Evolutionary conservation across 2,113 vertebrate genomes (phyloP), one percentile per base, ranked within the genome.

Genomic region (Leptosomus discolor): DNA sequence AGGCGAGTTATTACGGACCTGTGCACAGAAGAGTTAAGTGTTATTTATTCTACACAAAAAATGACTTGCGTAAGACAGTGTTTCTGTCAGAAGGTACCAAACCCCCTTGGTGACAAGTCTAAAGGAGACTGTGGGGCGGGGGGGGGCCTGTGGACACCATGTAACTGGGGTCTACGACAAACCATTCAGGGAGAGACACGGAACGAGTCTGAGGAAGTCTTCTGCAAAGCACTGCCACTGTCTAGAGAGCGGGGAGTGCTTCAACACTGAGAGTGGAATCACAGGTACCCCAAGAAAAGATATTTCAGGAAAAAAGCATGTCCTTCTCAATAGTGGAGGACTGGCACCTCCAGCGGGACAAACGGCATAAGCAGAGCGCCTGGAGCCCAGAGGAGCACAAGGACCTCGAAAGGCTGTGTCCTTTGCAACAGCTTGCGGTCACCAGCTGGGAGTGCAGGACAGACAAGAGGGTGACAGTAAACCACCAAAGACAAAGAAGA

Each of bases 1-100:
- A 77, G 17, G 37, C 0, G 0, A 69, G 4, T 92, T 57, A 61
- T 45, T 81, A 67, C 17, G 43, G n/a, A 56, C 8, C 15, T 64
- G 5, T 22, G 48, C 29, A 69, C 8, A 65, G 61, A 71, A 54
- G 12, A 78, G 11, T 67, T 17, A 85, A 67, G 15, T 79, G 17
- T 14, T 80, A 45, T 24, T 37, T 60, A 30, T 51, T 48, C 67
- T 36, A 6, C 15, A 12, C 3, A 56, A 73, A 90, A 92, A 69
- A 43, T 39, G 3, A 17, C 11, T 9, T 22, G 8, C 4, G 11
- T 45, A 22, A 65, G 43, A 76, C 36, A 64, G 39, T 13, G 12
- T 17, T 91, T 92, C 48, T 76, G 5, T 43, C 18, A 71, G 37
- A 85, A 67, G 10, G 34, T 46, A 77, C 8, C 18, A 56, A 39